Percentiles rank a stretch among this genome's conserved stretches.
Evolutionary conservation across 2,113 vertebrate genomes (phyloP).

Genomic region (Pelodiscus sinensis): DNA sequence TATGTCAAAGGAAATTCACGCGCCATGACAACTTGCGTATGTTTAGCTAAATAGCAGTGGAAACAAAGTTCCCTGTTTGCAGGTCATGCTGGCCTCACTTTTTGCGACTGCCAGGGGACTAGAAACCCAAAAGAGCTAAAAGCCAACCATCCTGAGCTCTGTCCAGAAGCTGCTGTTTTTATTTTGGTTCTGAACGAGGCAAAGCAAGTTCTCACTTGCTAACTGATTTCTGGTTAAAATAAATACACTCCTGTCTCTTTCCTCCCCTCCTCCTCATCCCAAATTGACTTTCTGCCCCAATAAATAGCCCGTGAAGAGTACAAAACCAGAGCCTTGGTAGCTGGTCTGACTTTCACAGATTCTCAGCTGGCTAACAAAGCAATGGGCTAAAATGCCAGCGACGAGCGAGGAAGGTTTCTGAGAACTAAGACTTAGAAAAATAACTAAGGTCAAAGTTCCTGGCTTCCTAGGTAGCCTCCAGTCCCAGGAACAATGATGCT

Average conservation of each 20-base stretch:
- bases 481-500: not conserved
- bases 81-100: not conserved
- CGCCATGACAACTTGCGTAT: not conserved
- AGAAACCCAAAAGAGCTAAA: not conserved
- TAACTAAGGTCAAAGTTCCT: not conserved
- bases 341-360: not conserved
- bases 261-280: not conserved
- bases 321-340: not conserved
- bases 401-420: not conserved
- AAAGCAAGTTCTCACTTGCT: not conserved
- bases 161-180: not conserved
- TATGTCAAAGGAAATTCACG: not conserved
- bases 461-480: not conserved
- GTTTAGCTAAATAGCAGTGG: not conserved
- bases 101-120: not conserved
- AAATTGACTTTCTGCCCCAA: accelerated
- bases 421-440: not conserved
- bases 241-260: not conserved
- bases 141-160: not conserved
- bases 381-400: not conserved
- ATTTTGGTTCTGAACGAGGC: not conserved
- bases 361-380: not conserved
- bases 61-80: not conserved
- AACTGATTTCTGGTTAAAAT: not conserved
- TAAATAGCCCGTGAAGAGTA: not conserved